These are phyloP conservation scores for Patagioenas fasciata DNA, from an alignment of 2,113 vertebrate species.

Conservation along the genomic window DNA sequence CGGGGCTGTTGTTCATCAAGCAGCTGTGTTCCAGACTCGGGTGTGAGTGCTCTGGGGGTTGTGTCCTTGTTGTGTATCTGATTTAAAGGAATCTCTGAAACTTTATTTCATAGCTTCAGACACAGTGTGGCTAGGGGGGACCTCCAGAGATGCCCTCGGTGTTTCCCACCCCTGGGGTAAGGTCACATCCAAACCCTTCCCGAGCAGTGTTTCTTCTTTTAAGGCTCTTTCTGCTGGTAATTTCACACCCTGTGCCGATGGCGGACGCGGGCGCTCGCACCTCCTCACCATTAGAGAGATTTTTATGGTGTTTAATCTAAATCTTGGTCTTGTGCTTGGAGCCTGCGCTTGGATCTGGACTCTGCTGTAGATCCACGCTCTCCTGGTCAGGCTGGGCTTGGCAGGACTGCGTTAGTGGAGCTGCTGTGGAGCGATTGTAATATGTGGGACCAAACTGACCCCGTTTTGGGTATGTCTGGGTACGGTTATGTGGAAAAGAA, in stretches of 20 bases:
- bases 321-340: neutral
- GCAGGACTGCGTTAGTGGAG: neutral
- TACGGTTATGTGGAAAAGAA: neutral
- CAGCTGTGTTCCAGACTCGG: neutral
- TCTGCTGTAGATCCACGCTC: neutral
- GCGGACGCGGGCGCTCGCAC: accelerated
- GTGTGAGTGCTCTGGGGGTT: neutral
- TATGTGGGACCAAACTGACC: neutral
- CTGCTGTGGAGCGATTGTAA: neutral
- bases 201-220: neutral
- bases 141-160: neutral
- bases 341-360: neutral
- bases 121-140: neutral
- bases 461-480: neutral
- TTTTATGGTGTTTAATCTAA: neutral
- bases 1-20: neutral
- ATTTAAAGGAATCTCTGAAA: neutral
- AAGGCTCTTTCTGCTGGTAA: neutral
- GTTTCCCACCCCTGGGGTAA: neutral
- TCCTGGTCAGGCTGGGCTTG: neutral
- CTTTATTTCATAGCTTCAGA: neutral
- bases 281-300: neutral
- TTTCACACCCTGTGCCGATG: neutral
- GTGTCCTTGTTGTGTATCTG: neutral
- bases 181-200: neutral